phyloP scores from a whole-genome alignment of 2,113 vertebrate species.

The Hystrix brachyura region DNA sequence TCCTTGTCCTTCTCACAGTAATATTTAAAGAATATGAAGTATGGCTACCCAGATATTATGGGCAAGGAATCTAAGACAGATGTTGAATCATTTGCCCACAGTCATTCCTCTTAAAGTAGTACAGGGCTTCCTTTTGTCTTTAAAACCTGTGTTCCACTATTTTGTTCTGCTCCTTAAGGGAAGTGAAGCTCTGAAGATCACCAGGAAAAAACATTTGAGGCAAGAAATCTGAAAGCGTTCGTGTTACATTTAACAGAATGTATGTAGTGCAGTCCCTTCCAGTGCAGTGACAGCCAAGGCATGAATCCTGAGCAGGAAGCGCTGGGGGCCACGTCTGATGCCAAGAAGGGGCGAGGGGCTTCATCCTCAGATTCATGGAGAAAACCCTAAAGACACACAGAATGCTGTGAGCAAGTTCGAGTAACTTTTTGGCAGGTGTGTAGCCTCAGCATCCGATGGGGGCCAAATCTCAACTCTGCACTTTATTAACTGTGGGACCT shows the following conservation, averaged over 20 bases:
- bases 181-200: not conserved
- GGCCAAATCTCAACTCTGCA: not conserved
- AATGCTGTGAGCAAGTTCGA: not conserved
- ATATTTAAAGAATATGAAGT: not conserved
- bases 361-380: not conserved
- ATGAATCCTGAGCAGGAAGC: not conserved
- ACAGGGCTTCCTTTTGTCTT: not conserved
- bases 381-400: not conserved
- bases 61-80: not conserved
- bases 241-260: not conserved
- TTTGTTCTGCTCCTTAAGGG: conserved; percentile 18
- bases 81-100: not conserved
- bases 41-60: not conserved
- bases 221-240: not conserved
- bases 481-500: not conserved
- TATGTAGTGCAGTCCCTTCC: not conserved
- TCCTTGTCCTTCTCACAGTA: not conserved
- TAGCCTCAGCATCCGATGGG: not conserved
- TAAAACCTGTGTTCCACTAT: not conserved
- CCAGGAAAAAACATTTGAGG: not conserved
- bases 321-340: not conserved
- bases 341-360: not conserved
- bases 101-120: not conserved
- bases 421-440: rapidly evolving
- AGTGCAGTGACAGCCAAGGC: no score